Evolutionary conservation across 2,797 vertebrate genomes (phyloP), one percentile per base, ranked within the genome.

Genomic region (Tachyglossus aculeatus): DNA sequence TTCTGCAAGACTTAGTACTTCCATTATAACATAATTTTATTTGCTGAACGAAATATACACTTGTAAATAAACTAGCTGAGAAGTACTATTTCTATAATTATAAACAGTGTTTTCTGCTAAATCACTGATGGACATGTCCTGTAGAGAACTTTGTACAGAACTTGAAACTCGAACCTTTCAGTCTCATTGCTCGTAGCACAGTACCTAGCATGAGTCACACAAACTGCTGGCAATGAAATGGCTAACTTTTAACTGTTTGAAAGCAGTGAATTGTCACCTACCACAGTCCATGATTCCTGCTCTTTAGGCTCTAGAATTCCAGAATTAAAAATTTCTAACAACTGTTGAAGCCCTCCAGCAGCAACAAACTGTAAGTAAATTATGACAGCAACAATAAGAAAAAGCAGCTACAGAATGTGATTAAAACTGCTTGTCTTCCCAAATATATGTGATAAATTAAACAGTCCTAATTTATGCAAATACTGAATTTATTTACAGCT

Each of bases 261-360:
- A 32, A 76, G 68, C 0, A 53, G 1, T 24, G n/a, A 81, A 51
- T 36, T 31, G 61, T 52, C 36, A 89, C 93, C 89, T 87, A 99
- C 98, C 94, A 99, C 98, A 45, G 97, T 99, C 98, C 98, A 99
- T 0, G 96, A 97, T 84, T 99, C 98, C 78, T 96, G 96, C 33
- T 98, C 96, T 88, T 96, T 97, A 33, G 98, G 97, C 84, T 99
- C 97, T 54, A 99, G 89, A 87, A 99, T 98, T 43, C 95, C 98
- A 0, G 97, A 98, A 91, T 95, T 97, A 82, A 99, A 99, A 86
- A 99, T 99, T 88, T 99, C 98, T 82, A 99, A 72, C 50, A 99
- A 94, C 33, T 98, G 93, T 81, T 99, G 97, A 61, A 99, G 95
- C 7, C 98, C 98, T 81, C 98, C 97, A 84, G 98, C 97, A 19